Evolutionary conservation across 2,113 vertebrate genomes (phyloP), one percentile per base, ranked within the genome.

Genomic region (Cariama cristata): DNA sequence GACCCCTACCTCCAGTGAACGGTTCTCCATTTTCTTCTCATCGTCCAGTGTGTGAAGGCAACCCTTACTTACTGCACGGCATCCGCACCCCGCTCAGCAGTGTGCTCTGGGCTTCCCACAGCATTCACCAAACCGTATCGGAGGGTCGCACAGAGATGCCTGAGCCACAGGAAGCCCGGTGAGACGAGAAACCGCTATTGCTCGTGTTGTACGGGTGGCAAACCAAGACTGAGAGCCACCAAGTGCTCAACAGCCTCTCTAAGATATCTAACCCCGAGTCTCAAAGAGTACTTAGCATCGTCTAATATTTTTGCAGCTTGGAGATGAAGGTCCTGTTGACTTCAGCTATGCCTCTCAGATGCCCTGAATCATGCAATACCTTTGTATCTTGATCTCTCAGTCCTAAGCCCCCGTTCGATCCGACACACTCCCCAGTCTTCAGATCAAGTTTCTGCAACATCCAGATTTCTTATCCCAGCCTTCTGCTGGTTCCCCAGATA

Each of bases 111-210:
- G 30, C 12, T 72, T n/a, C 63, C 67, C 4, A 2, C 7, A 5
- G 23, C 77, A 11, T 3, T 23, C 63, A 11, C 20, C 0, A 0
- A 33, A 24, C 30, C 8, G 0, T 26, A 26, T 12, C 2, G 1
- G 52, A 40, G 18, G 28, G 44, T 59, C 0, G 0, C 3, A 4
- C 24, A 40, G 58, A 21, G 44, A 15, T 42, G 19, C 44, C n/a
- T 0, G 6, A 55, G 59, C 24, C 50, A 52, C 59, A 16, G 0
- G 0, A 0, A 69, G 40, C 40, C 50, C 0, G 0, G 8, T 16
- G 30, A 47, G 77, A 27, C 4, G 4, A 86, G 20, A 38, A 38
- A 49, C 18, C 1, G 5, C 52, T 63, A 1, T 12, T 79, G 44
- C 60, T 77, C 11, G 0, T 5, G 4, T 12, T 27, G 33, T 15